Evolutionary conservation across 1,140 invertebrate species (phyloP).

Genomic region (Heliothis subflexa): DNA sequence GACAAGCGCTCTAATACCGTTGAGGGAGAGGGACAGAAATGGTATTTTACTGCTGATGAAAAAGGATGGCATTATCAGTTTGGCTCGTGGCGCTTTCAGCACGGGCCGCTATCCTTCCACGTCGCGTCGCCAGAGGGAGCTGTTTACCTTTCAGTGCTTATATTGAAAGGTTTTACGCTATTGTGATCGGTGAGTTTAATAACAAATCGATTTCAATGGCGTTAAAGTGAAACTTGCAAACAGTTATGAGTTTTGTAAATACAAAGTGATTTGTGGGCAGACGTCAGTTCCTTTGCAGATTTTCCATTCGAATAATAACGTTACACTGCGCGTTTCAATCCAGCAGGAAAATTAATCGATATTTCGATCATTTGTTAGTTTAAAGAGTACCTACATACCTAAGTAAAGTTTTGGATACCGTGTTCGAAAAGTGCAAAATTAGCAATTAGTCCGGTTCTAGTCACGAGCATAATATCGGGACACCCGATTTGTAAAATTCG

Average conservation of each 20-base stretch:
- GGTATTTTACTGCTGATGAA: constrained; percentile 52
- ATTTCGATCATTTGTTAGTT: background rate
- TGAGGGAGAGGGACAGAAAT: constrained; percentile 60
- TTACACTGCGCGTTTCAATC: background rate
- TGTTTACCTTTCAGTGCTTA: constrained; percentile 55
- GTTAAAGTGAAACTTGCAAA: constrained; percentile 52
- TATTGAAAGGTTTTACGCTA: constrained; percentile 47
- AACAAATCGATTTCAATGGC: constrained; percentile 56
- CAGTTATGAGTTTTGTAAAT: constrained; percentile 50
- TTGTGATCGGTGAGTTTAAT: constrained; percentile 53
- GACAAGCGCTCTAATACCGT: constrained; percentile 62
- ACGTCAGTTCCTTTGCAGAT: constrained; percentile 15
- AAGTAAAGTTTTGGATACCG: background rate
- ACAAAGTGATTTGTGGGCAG: constrained; percentile 29
- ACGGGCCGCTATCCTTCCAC: constrained; percentile 54
- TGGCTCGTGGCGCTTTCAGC: constrained; percentile 79
- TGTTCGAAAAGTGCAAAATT: background rate
- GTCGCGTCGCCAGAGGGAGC: constrained; percentile 70
- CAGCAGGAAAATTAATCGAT: background rate
- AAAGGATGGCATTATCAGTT: constrained; percentile 61
- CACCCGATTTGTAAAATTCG: too few relatives aligned
- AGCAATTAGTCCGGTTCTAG: background rate
- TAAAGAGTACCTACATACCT: too few relatives aligned
- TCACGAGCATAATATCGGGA: too few relatives aligned
- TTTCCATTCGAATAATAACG: constrained; percentile 4